Evolutionary conservation across 2,888 invertebrate genomes (phyloP).

Genomic region (Crepidodera aurea): DNA sequence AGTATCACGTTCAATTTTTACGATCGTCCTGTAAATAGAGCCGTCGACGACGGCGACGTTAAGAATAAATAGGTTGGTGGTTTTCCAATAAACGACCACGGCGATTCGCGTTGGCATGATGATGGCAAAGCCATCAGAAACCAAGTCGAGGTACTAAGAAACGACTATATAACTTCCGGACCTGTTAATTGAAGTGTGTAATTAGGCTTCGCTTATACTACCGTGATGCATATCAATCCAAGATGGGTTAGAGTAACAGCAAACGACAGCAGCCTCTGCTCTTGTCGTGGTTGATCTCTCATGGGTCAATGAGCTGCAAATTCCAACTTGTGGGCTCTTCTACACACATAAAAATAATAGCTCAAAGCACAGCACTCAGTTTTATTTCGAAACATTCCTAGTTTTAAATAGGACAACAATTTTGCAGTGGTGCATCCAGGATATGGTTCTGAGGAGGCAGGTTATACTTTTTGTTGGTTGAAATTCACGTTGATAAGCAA

Average conservation of each 20-base stretch:
- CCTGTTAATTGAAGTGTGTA: constrained; percentile 53
- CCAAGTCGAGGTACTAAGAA: constrained; percentile 10
- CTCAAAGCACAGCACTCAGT: too few species aligned
- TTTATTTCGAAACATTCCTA: too few species aligned
- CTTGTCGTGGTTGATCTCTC: constrained; percentile 47
- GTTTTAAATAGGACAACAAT: too few species aligned
- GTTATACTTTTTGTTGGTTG: too few species aligned
- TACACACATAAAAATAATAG: not conserved
- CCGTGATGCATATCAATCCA: constrained; percentile 52
- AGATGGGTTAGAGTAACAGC: constrained; percentile 29
- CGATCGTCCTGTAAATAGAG: too few species aligned
- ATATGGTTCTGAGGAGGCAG: too few species aligned
- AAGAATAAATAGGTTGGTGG: not conserved
- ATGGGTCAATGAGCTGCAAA: constrained; percentile 49
- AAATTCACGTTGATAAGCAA: too few species aligned
- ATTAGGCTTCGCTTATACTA: constrained; percentile 53
- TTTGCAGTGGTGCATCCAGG: too few species aligned
- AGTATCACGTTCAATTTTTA: too few species aligned
- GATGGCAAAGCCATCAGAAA: constrained; percentile 16
- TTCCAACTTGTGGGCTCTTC: constrained; percentile 27
- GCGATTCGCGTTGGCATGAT: constrained; percentile 1
- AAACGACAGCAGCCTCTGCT: constrained; percentile 3
- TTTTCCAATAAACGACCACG: constrained; percentile 11
- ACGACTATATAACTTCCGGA: constrained; percentile 41
- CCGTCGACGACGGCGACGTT: not conserved